phyloP scores from a whole-genome alignment of 2,113 vertebrate genomes.

The Pelobates fuscus region DNA sequence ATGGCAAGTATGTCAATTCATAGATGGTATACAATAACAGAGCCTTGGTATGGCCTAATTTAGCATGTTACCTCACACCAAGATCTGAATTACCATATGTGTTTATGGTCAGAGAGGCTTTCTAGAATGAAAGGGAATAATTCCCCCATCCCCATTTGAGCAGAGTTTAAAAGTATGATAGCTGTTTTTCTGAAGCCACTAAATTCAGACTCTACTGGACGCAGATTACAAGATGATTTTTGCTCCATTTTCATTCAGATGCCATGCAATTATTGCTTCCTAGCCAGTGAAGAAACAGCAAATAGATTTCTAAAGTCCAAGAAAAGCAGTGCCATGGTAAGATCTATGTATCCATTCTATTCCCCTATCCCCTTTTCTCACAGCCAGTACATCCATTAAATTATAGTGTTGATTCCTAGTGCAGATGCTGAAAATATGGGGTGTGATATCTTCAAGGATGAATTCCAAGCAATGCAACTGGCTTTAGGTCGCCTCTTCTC shows the following conservation, averaged over 20 bases:
- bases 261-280: slow-evolving; percentile 25
- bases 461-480: background rate
- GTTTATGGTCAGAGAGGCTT: too few species aligned
- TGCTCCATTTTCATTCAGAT: background rate
- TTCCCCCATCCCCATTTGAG: too few species aligned
- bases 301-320: slow-evolving; percentile 48
- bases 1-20: too few species aligned
- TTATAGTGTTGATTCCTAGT: slow-evolving; percentile 48
- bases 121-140: too few species aligned
- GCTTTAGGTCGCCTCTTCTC: slow-evolving; percentile 71
- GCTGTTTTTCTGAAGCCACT: too few species aligned
- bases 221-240: background rate
- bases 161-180: too few species aligned
- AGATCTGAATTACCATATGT: too few species aligned
- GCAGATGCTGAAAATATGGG: slow-evolving; percentile 38
- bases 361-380: too few species aligned
- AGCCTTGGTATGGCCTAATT: too few species aligned
- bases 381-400: slow-evolving; percentile 49
- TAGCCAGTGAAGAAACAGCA: background rate
- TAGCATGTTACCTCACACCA: too few species aligned
- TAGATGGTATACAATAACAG: too few species aligned
- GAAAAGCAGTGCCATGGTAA: slow-evolving; percentile 43
- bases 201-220: too few species aligned
- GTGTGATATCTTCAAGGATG: background rate
- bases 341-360: slow-evolving; percentile 8